phyloP scores from a whole-genome alignment of 2,888 invertebrate genomes.

The Ommatoiulus sabulosus region DNA sequence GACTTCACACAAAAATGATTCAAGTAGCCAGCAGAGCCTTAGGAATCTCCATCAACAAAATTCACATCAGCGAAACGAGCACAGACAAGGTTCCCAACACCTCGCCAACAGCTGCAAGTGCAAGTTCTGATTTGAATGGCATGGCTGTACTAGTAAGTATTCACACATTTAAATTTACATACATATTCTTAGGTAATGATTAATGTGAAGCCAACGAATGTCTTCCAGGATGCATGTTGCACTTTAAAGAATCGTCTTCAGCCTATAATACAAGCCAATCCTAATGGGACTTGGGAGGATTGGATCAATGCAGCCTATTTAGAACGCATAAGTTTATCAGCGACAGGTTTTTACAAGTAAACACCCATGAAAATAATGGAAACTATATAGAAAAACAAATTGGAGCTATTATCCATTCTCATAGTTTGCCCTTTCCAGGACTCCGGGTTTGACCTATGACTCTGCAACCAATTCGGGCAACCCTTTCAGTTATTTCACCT shows the following conservation, averaged over 20 bases:
- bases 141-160: slow-evolving; percentile 87
- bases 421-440: too few relatives aligned
- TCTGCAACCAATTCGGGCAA: slow-evolving; percentile 78
- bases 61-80: slow-evolving; percentile 84
- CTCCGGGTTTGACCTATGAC: slow-evolving; percentile 79
- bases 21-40: slow-evolving; percentile 81
- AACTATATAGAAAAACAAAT: background rate
- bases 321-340: slow-evolving; percentile 81
- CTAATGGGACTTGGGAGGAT: slow-evolving; percentile 84
- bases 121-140: slow-evolving; percentile 89
- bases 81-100: slow-evolving; percentile 94
- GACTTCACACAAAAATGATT: slow-evolving; percentile 94
- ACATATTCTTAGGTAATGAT: too few relatives aligned
- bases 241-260: slow-evolving; percentile 78
- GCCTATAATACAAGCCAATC: slow-evolving; percentile 80
- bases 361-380: background rate
- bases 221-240: slow-evolving; percentile 79
- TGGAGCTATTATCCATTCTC: background rate
- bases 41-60: slow-evolving; percentile 77
- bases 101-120: slow-evolving; percentile 89
- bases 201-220: background rate
- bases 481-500: slow-evolving; percentile 87
- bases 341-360: slow-evolving; percentile 81
- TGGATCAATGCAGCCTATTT: slow-evolving; percentile 84
- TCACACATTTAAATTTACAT: too few relatives aligned